A percentile compares a stretch with the other conserved stretches of the same genome.
These are phyloP conservation scores for Catharus bicknelli DNA, from an alignment of 2,113 vertebrate genomes.

Conservation along the genomic window DNA sequence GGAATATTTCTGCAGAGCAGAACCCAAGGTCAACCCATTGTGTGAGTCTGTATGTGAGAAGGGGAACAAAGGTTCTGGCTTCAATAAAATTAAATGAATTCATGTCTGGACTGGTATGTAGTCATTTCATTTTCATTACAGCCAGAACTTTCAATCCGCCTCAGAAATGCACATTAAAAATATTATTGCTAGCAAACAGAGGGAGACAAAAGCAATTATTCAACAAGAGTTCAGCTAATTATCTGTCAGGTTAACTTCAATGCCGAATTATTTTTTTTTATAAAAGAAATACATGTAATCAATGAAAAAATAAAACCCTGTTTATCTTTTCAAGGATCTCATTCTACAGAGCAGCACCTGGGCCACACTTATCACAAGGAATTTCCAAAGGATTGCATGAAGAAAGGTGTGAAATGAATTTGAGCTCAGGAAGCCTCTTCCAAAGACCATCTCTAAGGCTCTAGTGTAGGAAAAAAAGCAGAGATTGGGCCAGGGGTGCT, in stretches of 20 bases:
- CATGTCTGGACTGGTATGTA: slow-evolving; percentile 60
- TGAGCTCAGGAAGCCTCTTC: neutral
- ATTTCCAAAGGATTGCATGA: neutral
- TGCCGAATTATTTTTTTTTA: neutral
- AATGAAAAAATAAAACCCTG: neutral
- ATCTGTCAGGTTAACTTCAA: neutral
- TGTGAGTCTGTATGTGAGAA: slow-evolving; percentile 46
- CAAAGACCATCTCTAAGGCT: neutral
- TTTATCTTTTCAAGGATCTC: neutral
- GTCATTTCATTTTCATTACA: slow-evolving; percentile 52
- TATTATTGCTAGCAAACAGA: slow-evolving; percentile 47
- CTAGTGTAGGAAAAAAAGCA: neutral
- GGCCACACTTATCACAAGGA: neutral
- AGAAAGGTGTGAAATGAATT: neutral
- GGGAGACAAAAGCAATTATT: slow-evolving; percentile 41
- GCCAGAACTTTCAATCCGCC: slow-evolving; percentile 32
- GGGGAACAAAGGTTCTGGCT: slow-evolving; percentile 52
- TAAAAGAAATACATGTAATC: neutral
- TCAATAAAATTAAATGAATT: slow-evolving; percentile 62
- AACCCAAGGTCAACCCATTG: slow-evolving; percentile 65
- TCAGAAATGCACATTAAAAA: slow-evolving; percentile 54
- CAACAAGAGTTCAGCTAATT: slow-evolving; percentile 35
- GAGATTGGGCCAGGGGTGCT: neutral
- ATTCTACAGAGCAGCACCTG: neutral
- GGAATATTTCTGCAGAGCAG: slow-evolving; percentile 51